phyloP scores from a whole-genome alignment of 2,797 vertebrate genomes.

The Botia kubotai region DNA sequence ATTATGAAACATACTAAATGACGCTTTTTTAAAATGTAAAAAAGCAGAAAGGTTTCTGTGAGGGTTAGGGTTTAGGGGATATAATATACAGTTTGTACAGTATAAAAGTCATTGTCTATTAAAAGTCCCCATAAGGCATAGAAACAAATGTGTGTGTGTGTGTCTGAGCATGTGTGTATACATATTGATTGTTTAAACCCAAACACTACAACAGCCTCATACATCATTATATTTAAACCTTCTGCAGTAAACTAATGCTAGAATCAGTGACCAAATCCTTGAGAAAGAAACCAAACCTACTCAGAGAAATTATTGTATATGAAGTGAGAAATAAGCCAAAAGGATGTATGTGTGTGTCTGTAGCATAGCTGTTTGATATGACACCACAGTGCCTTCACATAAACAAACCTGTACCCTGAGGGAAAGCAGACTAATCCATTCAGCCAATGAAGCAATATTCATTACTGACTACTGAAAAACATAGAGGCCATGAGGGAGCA shows the following conservation, averaged over 20 bases:
- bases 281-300: conserved; percentile 9
- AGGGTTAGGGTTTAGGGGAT: no score
- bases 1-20: no score
- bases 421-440: conserved; percentile 80
- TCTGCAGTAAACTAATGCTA: conserved; percentile 20
- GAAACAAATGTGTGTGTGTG: conserved; percentile 52
- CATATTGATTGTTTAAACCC: conserved; percentile 51
- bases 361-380: conserved; percentile 78
- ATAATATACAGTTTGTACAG: no score
- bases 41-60: no score
- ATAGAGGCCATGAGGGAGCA: conserved; percentile 45
- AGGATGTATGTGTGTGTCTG: conserved; percentile 3
- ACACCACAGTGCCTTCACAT: conserved; percentile 78
- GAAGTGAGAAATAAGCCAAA: conserved; percentile 1
- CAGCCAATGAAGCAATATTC: conserved; percentile 83
- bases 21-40: no score
- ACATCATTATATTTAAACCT: conserved; percentile 29
- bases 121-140: no score
- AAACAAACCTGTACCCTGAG: conserved; percentile 76
- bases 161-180: conserved; percentile 36
- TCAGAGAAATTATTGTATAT: conserved; percentile 13
- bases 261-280: conserved; percentile 2
- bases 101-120: no score
- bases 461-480: conserved; percentile 80
- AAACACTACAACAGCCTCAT: conserved; percentile 39